These are phyloP conservation scores for Sepiola atlantica DNA, from an alignment of 2,888 invertebrate species.

Conservation along the genomic window DNA sequence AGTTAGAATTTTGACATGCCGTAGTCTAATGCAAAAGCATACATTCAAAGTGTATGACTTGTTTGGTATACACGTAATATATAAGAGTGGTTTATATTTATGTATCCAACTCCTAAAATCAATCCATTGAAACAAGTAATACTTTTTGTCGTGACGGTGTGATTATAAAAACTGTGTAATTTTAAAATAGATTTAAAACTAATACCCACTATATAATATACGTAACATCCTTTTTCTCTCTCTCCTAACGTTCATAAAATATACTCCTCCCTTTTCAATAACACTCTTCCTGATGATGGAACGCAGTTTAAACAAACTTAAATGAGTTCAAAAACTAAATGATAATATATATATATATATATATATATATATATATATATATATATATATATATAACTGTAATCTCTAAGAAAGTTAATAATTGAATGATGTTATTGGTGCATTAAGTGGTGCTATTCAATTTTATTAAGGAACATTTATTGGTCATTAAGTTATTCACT, in stretches of 20 bases:
- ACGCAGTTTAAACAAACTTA: neutral
- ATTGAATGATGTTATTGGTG: neutral
- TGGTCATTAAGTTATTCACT: no score
- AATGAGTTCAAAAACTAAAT: neutral
- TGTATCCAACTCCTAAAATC: no score
- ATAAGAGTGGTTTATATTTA: no score
- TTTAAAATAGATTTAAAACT: neutral
- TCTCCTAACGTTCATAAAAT: neutral
- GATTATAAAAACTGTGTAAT: neutral
- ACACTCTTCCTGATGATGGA: neutral
- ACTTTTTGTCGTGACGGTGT: neutral
- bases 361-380: neutral
- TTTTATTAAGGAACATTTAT: no score
- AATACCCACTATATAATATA: neutral
- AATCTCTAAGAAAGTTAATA: neutral
- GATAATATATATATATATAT: constrained; percentile 32
- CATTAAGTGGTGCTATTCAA: no score
- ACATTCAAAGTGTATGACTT: no score
- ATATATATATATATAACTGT: neutral
- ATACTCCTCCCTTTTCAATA: neutral
- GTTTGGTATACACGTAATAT: no score
- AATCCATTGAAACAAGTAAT: neutral
- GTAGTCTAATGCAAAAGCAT: no score
- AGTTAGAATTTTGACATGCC: no score
- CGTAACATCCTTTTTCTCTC: neutral